phyloP scores from a whole-genome alignment of 2,888 invertebrate species.

The Callosobruchus maculatus region DNA sequence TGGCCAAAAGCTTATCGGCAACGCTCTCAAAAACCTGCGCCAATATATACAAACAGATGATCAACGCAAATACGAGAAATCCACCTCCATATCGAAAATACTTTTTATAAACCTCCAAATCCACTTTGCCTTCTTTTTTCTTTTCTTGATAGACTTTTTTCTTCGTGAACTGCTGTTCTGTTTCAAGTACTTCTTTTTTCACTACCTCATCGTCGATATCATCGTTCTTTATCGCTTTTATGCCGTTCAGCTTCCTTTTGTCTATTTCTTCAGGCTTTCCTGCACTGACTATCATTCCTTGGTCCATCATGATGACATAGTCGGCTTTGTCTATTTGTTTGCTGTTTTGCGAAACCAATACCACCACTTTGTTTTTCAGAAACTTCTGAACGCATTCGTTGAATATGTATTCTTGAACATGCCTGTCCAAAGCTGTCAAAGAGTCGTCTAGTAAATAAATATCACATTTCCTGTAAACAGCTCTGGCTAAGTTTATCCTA shows the following conservation, averaged over 20 bases:
- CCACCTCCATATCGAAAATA: slow-evolving; percentile 36
- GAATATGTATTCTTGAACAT: slow-evolving; percentile 32
- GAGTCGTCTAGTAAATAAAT: slow-evolving; percentile 65
- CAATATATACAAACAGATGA: slow-evolving; percentile 27
- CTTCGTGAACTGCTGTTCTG: slow-evolving; percentile 11
- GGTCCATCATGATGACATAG: slow-evolving; percentile 48
- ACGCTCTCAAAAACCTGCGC: slow-evolving; percentile 27
- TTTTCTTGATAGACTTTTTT: slow-evolving; percentile 33
- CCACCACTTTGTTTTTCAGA: slow-evolving; percentile 30
- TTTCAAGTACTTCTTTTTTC: slow-evolving; percentile 29
- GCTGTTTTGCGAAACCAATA: slow-evolving; percentile 32
- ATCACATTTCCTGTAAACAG: slow-evolving; percentile 70
- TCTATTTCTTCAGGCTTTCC: slow-evolving; percentile 30
- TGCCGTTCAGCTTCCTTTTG: slow-evolving; percentile 7
- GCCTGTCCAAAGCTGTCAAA: slow-evolving; percentile 28
- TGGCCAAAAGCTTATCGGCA: slow-evolving; percentile 29
- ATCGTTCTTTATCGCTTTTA: background rate
- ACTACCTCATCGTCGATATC: slow-evolving; percentile 1
- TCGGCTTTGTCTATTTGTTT: slow-evolving; percentile 30
- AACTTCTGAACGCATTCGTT: slow-evolving; percentile 30
- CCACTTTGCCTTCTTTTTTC: slow-evolving; percentile 31
- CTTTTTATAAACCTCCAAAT: slow-evolving; percentile 29
- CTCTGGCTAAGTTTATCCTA: slow-evolving; percentile 71
- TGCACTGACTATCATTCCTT: slow-evolving; percentile 16
- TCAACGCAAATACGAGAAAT: slow-evolving; percentile 19